Evolutionary conservation across 2,888 invertebrate genomes (phyloP), one percentile per base, ranked within the genome.

Genomic region (Leptothorax acervorum): DNA sequence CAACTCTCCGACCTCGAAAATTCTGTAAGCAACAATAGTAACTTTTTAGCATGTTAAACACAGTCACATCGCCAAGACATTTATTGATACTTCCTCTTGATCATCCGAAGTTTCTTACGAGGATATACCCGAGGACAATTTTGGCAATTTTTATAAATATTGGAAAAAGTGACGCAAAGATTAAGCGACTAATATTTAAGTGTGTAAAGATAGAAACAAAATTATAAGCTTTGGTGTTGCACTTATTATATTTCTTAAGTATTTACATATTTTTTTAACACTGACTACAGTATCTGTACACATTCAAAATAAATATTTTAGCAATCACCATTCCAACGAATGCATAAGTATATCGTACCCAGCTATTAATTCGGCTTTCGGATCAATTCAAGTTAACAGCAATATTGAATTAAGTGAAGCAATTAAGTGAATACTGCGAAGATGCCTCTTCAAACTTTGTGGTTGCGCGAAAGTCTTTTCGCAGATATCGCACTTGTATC

Each of bases 401-500:
- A 73, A 18, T 23, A n/a, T n/a, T n/a, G n/a, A n/a, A n/a, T n/a
- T n/a, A n/a, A n/a, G n/a, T n/a, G n/a, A n/a, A n/a, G n/a, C n/a
- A n/a, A n/a, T n/a, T n/a, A 79, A 55, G 23, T 86, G 85, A 39
- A 68, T 55, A 6, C 81, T 86, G 23, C 90, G 90, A 18, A 89
- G 89, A 68, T 92, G 92, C 0, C 45, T 66, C 91, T 91, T 92
- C 66, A 93, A 23, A 23, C 23, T 23, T 23, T 83, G 6, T 90
- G 90, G 5, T 63, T 92, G 92, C 0, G 92, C 92, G 57, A 93
- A 93, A 53, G 82, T 82, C 11, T 90, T 89, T 4, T 82, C 85
- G 62, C 94, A 93, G 2, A 93, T 62, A 70, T 93, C 92, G 60
- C 93, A 93, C 48, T 89, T 87, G 86, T 93, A 93, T 0, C 90